Percentiles rank a stretch among this genome's conserved stretches.
These are phyloP conservation scores for Thomomys bottae DNA, from an alignment of 2,113 vertebrate genomes.

Conservation along the genomic window DNA sequence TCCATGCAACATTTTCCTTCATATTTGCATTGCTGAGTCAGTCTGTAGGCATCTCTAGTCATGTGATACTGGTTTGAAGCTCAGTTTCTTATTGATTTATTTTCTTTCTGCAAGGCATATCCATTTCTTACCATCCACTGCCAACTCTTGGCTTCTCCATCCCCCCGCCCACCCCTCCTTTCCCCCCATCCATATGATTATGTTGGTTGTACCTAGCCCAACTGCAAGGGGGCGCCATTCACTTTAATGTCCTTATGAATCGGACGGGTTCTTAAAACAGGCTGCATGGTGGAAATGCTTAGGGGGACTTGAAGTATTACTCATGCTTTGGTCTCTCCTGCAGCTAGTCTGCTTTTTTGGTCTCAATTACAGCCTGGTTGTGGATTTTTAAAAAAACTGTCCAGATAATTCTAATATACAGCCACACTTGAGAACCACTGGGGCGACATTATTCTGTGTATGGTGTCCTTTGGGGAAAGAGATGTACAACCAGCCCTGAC, in stretches of 20 bases:
- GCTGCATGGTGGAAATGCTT: not conserved
- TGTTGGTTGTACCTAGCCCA: not conserved
- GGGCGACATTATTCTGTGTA: not conserved
- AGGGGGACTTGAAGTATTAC: not conserved
- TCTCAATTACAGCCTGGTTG: not conserved
- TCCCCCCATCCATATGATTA: too few species aligned
- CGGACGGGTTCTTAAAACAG: not conserved
- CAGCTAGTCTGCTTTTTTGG: not conserved
- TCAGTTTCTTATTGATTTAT: not conserved
- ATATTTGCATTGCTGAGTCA: too few species aligned
- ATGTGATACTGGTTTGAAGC: not conserved
- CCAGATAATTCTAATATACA: not conserved
- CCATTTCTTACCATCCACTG: not conserved
- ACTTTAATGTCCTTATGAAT: not conserved
- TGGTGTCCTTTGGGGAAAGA: too few species aligned
- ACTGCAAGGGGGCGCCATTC: not conserved
- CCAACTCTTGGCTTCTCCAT: not conserved
- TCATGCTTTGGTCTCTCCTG: not conserved
- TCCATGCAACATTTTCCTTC: not conserved
- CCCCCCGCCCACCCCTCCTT: too few species aligned
- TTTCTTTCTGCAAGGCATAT: conserved; percentile 15
- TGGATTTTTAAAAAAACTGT: not conserved
- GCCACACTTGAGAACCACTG: not conserved
- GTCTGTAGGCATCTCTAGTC: too few species aligned
- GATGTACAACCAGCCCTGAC: not conserved